phyloP scores from a whole-genome alignment of 2,113 vertebrate genomes.

The Montifringilla adamsi region DNA sequence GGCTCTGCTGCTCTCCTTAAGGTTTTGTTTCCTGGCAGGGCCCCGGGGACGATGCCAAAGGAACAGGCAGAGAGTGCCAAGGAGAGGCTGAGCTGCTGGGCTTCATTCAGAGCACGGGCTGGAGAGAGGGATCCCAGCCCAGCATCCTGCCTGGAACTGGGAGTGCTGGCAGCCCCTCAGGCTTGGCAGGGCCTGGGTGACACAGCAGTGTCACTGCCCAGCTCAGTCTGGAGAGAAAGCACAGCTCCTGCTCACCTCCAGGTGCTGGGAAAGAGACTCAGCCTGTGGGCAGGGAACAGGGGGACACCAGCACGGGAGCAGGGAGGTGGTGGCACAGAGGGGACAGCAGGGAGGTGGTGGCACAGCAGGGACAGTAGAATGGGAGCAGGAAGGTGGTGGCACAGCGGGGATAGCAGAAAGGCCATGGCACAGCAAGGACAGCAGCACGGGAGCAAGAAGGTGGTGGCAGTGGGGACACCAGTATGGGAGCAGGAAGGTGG shows the following conservation, averaged over 20 bases:
- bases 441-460: no score
- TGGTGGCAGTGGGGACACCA: accelerated
- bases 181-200: not conserved
- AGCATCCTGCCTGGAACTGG: not conserved
- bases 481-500: not conserved
- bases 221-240: not conserved
- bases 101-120: not conserved
- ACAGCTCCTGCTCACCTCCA: accelerated
- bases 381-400: not conserved
- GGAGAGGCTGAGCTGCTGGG: not conserved
- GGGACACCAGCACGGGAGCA: not conserved
- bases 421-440: not conserved
- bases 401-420: not conserved
- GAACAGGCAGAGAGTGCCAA: not conserved
- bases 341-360: not conserved
- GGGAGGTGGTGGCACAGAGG: accelerated
- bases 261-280: not conserved
- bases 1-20: slow-evolving; percentile 9
- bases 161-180: not conserved
- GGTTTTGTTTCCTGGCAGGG: slow-evolving; percentile 2
- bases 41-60: not conserved
- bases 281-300: accelerated
- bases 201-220: not conserved
- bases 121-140: not conserved
- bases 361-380: not conserved